These are phyloP conservation scores for Zhengitettix transpicula DNA, from an alignment of 2,888 invertebrate species.

Conservation along the genomic window DNA sequence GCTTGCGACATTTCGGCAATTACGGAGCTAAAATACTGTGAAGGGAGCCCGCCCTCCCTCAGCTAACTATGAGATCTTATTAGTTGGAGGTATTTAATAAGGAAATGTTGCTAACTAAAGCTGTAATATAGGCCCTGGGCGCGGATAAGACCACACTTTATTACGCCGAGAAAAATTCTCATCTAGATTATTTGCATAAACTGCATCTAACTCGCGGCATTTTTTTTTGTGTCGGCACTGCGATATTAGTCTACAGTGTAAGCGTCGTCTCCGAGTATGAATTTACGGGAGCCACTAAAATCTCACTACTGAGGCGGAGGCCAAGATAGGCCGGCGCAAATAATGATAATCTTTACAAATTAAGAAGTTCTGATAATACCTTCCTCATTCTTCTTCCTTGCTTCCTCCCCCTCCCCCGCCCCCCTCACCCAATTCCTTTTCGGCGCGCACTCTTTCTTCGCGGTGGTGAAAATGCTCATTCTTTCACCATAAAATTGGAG, in stretches of 20 bases:
- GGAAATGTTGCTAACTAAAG: slow-evolving; percentile 27
- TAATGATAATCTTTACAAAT: slow-evolving; percentile 29
- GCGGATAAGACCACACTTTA: slow-evolving; percentile 27
- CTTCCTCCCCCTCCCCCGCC: not conserved
- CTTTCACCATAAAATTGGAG: slow-evolving; percentile 8
- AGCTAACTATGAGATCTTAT: slow-evolving; percentile 21
- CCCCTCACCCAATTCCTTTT: not conserved
- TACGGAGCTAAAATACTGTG: slow-evolving; percentile 11
- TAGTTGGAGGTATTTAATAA: slow-evolving; percentile 29
- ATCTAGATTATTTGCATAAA: slow-evolving; percentile 33
- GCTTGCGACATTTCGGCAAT: slow-evolving; percentile 9
- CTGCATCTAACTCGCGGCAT: slow-evolving; percentile 24
- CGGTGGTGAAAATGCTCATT: not conserved
- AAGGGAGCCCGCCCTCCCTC: slow-evolving; percentile 6
- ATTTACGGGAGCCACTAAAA: slow-evolving; percentile 18
- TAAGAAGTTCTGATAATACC: slow-evolving; percentile 23
- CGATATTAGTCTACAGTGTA: slow-evolving; percentile 14
- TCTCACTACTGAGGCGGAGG: slow-evolving; percentile 14
- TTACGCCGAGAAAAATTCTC: slow-evolving; percentile 28
- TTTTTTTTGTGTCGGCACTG: slow-evolving; percentile 11
- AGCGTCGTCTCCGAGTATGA: slow-evolving; percentile 8
- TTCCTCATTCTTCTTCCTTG: not conserved
- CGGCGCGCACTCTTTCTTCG: not conserved
- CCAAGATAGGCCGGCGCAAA: slow-evolving; percentile 26
- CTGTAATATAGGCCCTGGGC: slow-evolving; percentile 11